Percentiles rank a stretch among this genome's conserved stretches.
phyloP scores from a whole-genome alignment of 2,797 vertebrate genomes.

The Ptychadena robeensis region DNA sequence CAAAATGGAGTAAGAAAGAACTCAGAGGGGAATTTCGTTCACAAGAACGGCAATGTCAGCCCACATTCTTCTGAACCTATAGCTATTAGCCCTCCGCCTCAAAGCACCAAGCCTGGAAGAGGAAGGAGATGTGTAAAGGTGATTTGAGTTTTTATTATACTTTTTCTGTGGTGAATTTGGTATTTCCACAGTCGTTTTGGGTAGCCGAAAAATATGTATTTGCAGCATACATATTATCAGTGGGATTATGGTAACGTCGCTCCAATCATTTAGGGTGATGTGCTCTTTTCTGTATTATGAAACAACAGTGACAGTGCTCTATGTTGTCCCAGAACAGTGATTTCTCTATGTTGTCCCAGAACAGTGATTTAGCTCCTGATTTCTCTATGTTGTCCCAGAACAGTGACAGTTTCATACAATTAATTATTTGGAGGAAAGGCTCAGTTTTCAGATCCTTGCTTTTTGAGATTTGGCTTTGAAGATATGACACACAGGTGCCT shows the following conservation, averaged over 20 bases:
- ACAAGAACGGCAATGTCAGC: conserved; percentile 65
- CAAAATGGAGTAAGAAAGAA: conserved; percentile 79
- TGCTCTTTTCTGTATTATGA: neutral
- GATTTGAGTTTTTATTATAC: conserved; percentile 68
- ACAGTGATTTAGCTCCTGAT: too few species aligned
- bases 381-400: neutral
- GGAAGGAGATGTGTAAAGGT: conserved; percentile 92
- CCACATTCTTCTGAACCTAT: conserved; percentile 83
- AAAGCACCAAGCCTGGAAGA: conserved; percentile 89
- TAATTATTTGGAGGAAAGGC: neutral
- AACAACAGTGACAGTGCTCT: too few species aligned
- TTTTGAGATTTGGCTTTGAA: neutral
- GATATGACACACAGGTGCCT: neutral
- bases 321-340: neutral
- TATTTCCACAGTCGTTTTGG: too few species aligned
- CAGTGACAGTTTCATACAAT: neutral
- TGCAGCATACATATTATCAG: neutral
- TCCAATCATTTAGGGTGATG: neutral
- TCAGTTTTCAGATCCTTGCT: neutral
- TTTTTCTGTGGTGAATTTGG: neutral
- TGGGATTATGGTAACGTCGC: conserved; percentile 1
- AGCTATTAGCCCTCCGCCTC: conserved; percentile 91
- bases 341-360: neutral
- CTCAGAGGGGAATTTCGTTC: conserved; percentile 68
- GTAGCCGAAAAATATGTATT: neutral